A percentile compares a stretch with the other conserved stretches of the same genome.
Conservation (phyloP, 64 coral and sea anemone genomes). For the Cladopsammia gracilis region DNA sequence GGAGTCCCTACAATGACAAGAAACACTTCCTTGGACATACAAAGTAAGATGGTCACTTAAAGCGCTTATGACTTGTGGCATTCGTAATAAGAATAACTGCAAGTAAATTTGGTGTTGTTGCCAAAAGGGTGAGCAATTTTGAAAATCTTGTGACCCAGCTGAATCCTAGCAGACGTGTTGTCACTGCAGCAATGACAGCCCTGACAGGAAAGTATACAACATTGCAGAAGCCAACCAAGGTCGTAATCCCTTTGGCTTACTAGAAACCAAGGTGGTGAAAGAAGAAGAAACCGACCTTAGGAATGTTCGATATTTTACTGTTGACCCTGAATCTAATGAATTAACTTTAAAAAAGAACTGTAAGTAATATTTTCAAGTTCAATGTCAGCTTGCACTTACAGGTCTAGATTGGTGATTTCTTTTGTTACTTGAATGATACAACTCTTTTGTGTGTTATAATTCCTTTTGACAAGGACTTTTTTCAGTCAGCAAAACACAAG, state of each 20-base stretch:
- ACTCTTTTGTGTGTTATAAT: conserved; percentile 36
- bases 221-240: neutral
- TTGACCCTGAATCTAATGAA: neutral
- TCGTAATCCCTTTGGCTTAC: conserved; percentile 27
- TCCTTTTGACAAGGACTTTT: neutral
- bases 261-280: conserved; percentile 25
- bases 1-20: neutral
- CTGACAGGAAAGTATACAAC: conserved; percentile 58
- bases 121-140: conserved; percentile 64
- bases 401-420: conserved; percentile 16
- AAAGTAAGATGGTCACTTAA: conserved; percentile 55
- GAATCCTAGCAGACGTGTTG: conserved; percentile 50
- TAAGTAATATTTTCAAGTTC: neutral
- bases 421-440: neutral
- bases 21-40: conserved; percentile 35
- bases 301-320: too few relatives aligned
- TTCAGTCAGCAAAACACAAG: conserved; percentile 16
- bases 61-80: conserved; percentile 58
- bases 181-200: too few relatives aligned
- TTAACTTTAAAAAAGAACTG: neutral
- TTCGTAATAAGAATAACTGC: conserved; percentile 75
- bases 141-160: conserved; percentile 59
- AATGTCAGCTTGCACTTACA: conserved; percentile 8
- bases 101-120: conserved; percentile 61
- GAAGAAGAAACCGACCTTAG: conserved; percentile 31